A percentile compares a stretch with the other conserved stretches of the same genome.
phyloP scores from a whole-genome alignment of 2,797 vertebrate genomes.

The Pantherophis alleghaniensis region DNA sequence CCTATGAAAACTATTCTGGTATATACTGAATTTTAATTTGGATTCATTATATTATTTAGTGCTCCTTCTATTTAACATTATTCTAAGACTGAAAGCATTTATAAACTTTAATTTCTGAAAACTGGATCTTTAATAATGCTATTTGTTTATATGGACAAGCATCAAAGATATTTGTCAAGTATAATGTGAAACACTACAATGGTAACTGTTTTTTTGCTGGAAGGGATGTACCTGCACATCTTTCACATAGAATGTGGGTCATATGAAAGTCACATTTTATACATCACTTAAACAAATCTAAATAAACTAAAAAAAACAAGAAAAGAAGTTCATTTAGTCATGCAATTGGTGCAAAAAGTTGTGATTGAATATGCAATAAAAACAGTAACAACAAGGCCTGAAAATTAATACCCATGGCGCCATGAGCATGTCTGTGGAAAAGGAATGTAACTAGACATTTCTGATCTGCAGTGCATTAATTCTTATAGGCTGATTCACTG shows the following conservation, averaged over 20 bases:
- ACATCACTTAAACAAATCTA: constrained; percentile 13
- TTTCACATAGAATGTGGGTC: background rate
- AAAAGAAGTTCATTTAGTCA: constrained; percentile 54
- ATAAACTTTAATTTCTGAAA: constrained; percentile 41
- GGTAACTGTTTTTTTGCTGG: background rate
- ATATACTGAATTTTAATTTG: background rate
- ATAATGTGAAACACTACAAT: constrained; percentile 27
- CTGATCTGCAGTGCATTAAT: constrained; percentile 54
- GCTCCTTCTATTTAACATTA: constrained; percentile 32
- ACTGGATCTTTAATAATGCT: constrained; percentile 30
- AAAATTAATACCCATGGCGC: constrained; percentile 72
- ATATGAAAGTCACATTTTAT: constrained; percentile 23
- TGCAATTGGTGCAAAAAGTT: constrained; percentile 56
- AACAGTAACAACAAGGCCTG: constrained; percentile 70
- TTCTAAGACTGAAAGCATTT: constrained; percentile 34
- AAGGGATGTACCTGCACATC: constrained; percentile 27
- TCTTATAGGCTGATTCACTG: constrained; percentile 55
- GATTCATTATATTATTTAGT: background rate
- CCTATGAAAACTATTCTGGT: background rate
- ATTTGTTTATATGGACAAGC: constrained; percentile 30
- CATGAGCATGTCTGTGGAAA: constrained; percentile 65
- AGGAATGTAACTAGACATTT: constrained; percentile 64
- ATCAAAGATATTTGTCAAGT: background rate
- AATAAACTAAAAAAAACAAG: constrained; percentile 48
- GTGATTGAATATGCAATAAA: constrained; percentile 62